These are phyloP conservation scores for Carcinoscorpius rotundicauda DNA, from an alignment of 1,140 invertebrate species.

Conservation along the genomic window DNA sequence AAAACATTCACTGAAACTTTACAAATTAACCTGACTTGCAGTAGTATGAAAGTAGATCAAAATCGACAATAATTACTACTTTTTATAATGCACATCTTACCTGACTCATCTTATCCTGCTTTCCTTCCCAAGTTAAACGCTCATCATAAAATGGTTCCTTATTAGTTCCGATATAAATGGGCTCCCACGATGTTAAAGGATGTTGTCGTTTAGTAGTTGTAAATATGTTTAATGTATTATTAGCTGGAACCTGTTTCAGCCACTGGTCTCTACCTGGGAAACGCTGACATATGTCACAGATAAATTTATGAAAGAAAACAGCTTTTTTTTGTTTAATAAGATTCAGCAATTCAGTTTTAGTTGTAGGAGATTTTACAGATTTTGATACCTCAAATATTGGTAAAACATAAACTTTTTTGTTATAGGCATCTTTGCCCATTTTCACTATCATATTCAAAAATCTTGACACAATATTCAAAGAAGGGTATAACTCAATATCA, in stretches of 20 bases:
- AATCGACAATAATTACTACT: no score
- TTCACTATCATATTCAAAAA: constrained; percentile 14
- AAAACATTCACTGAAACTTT: no score
- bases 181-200: constrained; percentile 66
- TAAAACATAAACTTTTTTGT: constrained; percentile 52
- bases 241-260: constrained; percentile 44
- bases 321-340: constrained; percentile 40
- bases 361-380: constrained; percentile 51
- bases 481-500: constrained; percentile 30
- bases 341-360: constrained; percentile 51
- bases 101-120: constrained; percentile 79
- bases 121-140: constrained; percentile 63
- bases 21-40: no score
- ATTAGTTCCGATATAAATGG: constrained; percentile 65
- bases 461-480: constrained; percentile 21
- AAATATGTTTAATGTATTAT: constrained; percentile 54
- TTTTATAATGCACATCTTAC: constrained; percentile 33
- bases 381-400: constrained; percentile 64
- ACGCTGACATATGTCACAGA: constrained; percentile 76
- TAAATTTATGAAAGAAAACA: constrained; percentile 80
- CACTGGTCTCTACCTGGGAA: constrained; percentile 60
- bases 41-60: no score
- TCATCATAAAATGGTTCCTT: constrained; percentile 67
- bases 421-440: neutral
- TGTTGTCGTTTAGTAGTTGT: constrained; percentile 68